Evolutionary conservation across 2,113 vertebrate genomes (phyloP).

Genomic region (Pionites leucogaster): DNA sequence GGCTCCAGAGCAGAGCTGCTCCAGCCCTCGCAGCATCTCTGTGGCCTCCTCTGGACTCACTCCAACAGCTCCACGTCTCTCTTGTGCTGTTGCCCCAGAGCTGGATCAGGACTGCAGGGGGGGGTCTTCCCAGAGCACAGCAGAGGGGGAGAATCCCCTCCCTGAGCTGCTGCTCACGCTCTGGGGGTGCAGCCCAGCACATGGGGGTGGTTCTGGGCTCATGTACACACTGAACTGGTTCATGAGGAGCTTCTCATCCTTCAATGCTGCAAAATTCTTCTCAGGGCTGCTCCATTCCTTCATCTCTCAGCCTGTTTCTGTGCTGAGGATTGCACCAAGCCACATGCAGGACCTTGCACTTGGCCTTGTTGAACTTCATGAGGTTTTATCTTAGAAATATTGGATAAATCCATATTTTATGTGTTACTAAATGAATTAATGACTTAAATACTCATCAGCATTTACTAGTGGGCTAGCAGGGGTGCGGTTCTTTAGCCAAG

Average conservation of each 20-base stretch:
- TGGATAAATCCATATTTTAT: background rate
- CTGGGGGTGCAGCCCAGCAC: background rate
- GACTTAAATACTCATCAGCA: background rate
- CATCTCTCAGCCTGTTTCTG: background rate
- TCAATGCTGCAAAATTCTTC: background rate
- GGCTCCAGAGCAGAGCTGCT: too few species aligned
- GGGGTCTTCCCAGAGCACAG: background rate
- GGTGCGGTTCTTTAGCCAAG: background rate
- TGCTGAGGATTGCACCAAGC: background rate
- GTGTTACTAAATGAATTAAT: background rate
- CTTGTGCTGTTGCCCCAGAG: too few species aligned
- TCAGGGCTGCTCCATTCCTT: background rate
- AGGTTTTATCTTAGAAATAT: background rate
- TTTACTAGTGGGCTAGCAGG: background rate
- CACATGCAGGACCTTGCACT: background rate
- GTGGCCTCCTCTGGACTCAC: too few species aligned
- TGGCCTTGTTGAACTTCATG: background rate
- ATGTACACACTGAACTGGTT: background rate
- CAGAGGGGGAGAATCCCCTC: background rate
- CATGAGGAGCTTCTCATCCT: background rate
- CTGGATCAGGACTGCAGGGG: background rate
- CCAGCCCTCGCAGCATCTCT: too few species aligned
- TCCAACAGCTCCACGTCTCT: too few species aligned
- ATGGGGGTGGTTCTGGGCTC: background rate
- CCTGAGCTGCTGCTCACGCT: background rate